phyloP scores from a whole-genome alignment of 2,113 vertebrate genomes.

The Chionomys nivalis region DNA sequence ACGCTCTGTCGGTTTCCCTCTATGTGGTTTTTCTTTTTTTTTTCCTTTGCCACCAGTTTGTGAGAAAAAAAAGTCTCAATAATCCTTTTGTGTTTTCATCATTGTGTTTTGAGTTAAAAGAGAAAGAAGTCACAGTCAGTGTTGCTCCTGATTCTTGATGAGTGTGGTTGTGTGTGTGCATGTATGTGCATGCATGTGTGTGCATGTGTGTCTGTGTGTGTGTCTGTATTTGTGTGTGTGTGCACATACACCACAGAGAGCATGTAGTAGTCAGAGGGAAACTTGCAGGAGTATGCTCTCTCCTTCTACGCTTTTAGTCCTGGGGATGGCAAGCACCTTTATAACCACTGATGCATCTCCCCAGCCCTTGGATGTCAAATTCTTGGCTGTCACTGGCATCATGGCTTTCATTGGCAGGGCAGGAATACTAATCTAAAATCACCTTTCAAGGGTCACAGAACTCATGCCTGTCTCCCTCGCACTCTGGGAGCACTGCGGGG shows the following conservation, averaged over 20 bases:
- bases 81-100: not conserved
- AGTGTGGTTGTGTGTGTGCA: too few species aligned
- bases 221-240: not conserved
- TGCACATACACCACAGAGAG: not conserved
- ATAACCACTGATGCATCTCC: not conserved
- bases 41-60: not conserved
- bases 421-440: not conserved
- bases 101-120: not conserved
- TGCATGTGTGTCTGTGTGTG: not conserved
- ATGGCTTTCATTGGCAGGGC: not conserved
- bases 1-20: not conserved
- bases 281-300: not conserved
- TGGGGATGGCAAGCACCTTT: not conserved
- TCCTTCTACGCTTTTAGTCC: not conserved
- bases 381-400: not conserved
- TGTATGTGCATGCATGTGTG: not conserved
- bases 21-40: not conserved
- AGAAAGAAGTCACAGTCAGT: not conserved
- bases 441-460: not conserved
- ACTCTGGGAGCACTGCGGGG: not conserved
- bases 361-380: not conserved
- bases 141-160: not conserved
- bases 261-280: not conserved
- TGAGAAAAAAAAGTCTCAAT: not conserved
- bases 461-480: rapidly evolving